Evolutionary conservation across 2,888 invertebrate species (phyloP).

Genomic region (Tetanocera ferruginea): DNA sequence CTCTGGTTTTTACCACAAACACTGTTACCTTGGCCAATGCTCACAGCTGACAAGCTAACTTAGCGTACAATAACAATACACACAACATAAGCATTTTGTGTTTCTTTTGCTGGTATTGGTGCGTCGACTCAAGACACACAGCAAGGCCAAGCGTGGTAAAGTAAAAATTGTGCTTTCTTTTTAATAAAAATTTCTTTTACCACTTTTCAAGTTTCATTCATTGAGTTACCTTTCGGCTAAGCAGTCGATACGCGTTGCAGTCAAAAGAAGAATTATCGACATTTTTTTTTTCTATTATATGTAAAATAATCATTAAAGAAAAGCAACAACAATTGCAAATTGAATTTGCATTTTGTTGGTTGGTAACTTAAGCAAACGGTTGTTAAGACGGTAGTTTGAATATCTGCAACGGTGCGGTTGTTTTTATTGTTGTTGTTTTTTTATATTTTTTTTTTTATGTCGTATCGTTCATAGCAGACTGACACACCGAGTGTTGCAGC

Average conservation of each 20-base stretch:
- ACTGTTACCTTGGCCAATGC: not conserved
- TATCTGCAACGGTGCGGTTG: slow-evolving; percentile 24
- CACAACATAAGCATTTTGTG: too few species aligned
- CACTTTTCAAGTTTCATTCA: slow-evolving; percentile 63
- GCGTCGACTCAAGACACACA: not conserved
- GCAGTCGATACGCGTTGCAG: slow-evolving; percentile 55
- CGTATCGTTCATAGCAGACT: not conserved
- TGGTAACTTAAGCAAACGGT: slow-evolving; percentile 40
- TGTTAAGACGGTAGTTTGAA: slow-evolving; percentile 19
- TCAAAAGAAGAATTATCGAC: not conserved
- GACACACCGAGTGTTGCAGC: not conserved
- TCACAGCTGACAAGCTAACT: not conserved
- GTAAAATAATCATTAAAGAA: not conserved
- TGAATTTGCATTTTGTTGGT: slow-evolving; percentile 47
- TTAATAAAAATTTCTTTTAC: slow-evolving; percentile 65
- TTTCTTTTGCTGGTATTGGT: not conserved
- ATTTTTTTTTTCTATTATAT: not conserved
- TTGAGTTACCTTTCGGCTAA: slow-evolving; percentile 60
- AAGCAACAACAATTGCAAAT: slow-evolving; percentile 5
- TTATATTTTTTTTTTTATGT: not conserved
- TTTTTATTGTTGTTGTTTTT: not conserved
- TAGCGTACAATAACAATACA: too few species aligned
- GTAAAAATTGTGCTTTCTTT: slow-evolving; percentile 61
- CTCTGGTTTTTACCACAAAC: not conserved
- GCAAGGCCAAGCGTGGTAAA: slow-evolving; percentile 45